Evolutionary conservation across 2,888 invertebrate genomes (phyloP), one percentile per base, ranked within the genome.

Genomic region (Hartigia nigra): DNA sequence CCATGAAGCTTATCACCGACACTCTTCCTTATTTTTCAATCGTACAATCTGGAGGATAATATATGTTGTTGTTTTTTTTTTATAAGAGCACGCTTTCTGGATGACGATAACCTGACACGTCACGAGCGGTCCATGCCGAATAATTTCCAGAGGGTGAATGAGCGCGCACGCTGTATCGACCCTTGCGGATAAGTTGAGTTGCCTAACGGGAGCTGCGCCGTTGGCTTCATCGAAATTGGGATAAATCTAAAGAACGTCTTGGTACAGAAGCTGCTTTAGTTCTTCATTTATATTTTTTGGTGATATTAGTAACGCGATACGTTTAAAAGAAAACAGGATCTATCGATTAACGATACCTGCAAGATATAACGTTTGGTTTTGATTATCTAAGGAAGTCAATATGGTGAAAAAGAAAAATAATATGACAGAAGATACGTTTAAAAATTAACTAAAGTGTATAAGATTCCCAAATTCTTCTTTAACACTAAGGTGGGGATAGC

Each of bases 141-240:
- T 80, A 77, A 80, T 79, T 77, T 77, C 79, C 82, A 78, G 81
- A 79, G 76, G 79, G 77, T 80, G 84, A 84, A 82, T 85, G 86
- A 85, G 84, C 85, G 88, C 88, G 85, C 86, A 87, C 78, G 79
- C 82, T 82, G 81, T 87, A 88, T 88, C 88, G 88, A 88, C 79
- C 80, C 69, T 32, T 79, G 12, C 34, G 72, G 9, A 34, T 31
- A 31, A 12, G 72, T 31, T 12, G 72, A 72, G 72, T 72, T 72
- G 72, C 31, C 72, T 34, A 32, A 72, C 72, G 12, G 72, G 12
- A 32, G 72, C 72, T 72, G 72, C 72, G 72, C 72, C 72, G 72
- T 72, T 34, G 32, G 72, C 23, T 55, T 55, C 2, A 23, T 55
- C 55, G 55, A 55, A 55, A 55, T 55, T 55, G 55, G 14, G 23